phyloP scores from a whole-genome alignment of 2,797 vertebrate species.

The Poecile montanus region DNA sequence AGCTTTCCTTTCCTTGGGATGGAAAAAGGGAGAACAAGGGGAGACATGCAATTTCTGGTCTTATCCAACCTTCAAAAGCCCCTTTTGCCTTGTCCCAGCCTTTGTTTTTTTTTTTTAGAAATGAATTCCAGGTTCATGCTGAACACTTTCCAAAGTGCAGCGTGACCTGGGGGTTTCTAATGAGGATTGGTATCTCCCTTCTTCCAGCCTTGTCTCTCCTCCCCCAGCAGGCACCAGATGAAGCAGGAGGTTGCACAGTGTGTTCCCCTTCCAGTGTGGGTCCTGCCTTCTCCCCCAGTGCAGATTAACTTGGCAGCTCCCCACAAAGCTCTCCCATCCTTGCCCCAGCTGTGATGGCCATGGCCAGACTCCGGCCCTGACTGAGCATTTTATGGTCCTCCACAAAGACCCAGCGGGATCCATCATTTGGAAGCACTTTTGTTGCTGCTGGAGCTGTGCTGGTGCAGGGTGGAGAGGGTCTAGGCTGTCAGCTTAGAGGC shows the following conservation, averaged over 20 bases:
- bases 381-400: not conserved
- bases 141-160: not conserved
- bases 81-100: not conserved
- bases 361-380: not conserved
- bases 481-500: not conserved
- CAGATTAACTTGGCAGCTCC: not conserved
- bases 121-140: not conserved
- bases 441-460: not conserved
- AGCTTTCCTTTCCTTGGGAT: not conserved
- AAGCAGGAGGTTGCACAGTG: not conserved
- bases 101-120: not conserved
- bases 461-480: not conserved
- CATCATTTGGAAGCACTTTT: not conserved
- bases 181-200: not conserved
- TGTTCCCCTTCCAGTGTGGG: rapidly evolving
- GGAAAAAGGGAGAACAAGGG: not conserved
- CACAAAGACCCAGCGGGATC: not conserved
- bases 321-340: not conserved
- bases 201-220: not conserved
- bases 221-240: not conserved
- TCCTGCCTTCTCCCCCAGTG: not conserved
- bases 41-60: not conserved
- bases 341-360: not conserved
- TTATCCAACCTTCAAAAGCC: not conserved
- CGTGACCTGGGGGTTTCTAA: not conserved